Evolutionary conservation across 2,888 invertebrate genomes (phyloP).

Genomic region (Junonia oenone): DNA sequence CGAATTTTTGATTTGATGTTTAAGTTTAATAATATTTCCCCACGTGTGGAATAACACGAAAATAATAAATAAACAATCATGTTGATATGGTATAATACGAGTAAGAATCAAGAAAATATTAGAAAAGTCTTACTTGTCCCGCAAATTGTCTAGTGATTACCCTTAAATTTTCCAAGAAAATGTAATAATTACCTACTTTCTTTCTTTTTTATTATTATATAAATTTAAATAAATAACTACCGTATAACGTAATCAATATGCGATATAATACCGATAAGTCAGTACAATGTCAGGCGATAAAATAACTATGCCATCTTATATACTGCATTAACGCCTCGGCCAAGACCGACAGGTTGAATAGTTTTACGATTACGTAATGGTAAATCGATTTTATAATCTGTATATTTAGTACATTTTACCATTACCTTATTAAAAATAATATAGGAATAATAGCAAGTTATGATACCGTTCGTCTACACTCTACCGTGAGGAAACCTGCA

Average conservation of each 20-base stretch:
- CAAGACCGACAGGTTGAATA: slow-evolving; percentile 37
- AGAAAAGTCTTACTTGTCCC: not conserved
- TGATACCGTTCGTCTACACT: too few relatives aligned
- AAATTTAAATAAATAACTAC: not conserved
- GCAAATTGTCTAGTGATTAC: not conserved
- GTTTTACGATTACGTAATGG: slow-evolving; percentile 39
- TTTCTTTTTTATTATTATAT: too few relatives aligned
- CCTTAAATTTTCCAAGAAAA: too few relatives aligned
- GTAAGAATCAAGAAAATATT: not conserved
- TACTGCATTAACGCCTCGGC: slow-evolving; percentile 3
- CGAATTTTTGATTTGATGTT: too few relatives aligned
- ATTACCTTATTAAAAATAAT: not conserved
- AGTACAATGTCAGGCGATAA: not conserved
- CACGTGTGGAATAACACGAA: too few relatives aligned
- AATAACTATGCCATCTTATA: slow-evolving; percentile 1
- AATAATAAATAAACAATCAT: too few relatives aligned
- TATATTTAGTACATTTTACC: not conserved
- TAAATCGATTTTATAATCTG: not conserved
- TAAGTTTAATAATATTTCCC: too few relatives aligned
- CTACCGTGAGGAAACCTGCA: too few relatives aligned
- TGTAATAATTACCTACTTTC: too few relatives aligned
- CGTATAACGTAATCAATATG: not conserved
- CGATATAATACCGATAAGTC: not conserved
- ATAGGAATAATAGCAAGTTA: too few relatives aligned
- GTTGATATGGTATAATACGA: too few relatives aligned